Conservation (phyloP, 2,797 vertebrate species). For the Tiaroga cobitis region DNA sequence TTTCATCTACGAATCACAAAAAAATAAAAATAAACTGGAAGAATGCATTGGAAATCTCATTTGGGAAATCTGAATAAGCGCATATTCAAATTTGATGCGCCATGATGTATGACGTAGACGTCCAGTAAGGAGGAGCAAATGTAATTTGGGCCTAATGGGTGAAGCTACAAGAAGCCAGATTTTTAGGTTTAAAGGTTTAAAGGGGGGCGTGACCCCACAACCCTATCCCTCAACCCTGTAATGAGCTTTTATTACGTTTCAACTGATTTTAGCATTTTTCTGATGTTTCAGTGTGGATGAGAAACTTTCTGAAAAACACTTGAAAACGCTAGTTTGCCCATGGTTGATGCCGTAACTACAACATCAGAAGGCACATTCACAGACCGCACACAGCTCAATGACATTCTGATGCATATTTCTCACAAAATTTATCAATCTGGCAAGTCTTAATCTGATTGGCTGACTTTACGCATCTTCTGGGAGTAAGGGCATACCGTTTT, state of each 20-base stretch:
- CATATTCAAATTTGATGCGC: neutral
- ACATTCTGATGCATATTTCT: neutral
- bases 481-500: neutral
- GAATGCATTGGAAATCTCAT: neutral
- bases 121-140: no score
- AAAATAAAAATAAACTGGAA: neutral
- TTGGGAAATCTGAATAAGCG: neutral
- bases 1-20: neutral
- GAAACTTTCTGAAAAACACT: neutral
- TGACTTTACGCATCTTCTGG: neutral
- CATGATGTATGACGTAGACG: neutral
- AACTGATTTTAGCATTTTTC: neutral
- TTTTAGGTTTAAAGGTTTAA: no score
- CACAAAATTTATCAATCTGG: neutral
- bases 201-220: no score
- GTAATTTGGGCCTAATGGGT: no score
- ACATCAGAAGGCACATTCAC: neutral
- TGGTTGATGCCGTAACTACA: neutral
- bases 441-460: slow-evolving; percentile 13
- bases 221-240: no score
- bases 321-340: neutral
- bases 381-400: neutral
- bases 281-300: neutral
- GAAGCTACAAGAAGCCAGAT: no score
- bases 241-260: neutral